Percentiles rank a stretch among this genome's conserved stretches.
Conservation (phyloP, 2,113 vertebrate species). For the Oncorhynchus mykiss region DNA sequence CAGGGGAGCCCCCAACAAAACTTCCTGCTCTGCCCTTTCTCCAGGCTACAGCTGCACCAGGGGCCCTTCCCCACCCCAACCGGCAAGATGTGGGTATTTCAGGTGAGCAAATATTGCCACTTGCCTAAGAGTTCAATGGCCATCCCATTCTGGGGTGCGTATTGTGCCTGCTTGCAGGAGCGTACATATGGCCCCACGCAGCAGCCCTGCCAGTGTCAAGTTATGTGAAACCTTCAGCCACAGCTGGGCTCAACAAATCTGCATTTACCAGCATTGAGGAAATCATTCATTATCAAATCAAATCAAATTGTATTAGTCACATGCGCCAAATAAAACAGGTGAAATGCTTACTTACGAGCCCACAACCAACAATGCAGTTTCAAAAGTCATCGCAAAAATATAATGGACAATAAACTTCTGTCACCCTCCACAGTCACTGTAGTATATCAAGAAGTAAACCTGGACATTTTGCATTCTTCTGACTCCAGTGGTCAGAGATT, state of each 20-base stretch:
- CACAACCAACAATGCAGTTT: too few species aligned
- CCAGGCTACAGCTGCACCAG: slow-evolving; percentile 74
- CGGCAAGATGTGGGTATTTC: slow-evolving; percentile 74
- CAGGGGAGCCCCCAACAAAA: slow-evolving; percentile 63
- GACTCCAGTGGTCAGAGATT: too few species aligned
- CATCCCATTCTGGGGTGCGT: slow-evolving; percentile 72
- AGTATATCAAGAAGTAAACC: slow-evolving; percentile 17
- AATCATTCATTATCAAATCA: too few species aligned
- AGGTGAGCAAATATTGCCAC: slow-evolving; percentile 93
- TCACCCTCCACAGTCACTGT: slow-evolving; percentile 13
- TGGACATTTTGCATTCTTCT: too few species aligned
- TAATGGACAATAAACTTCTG: too few species aligned
- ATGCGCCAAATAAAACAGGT: too few species aligned
- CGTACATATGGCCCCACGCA: slow-evolving; percentile 61
- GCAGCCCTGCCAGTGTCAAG: slow-evolving; percentile 51
- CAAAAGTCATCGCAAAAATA: too few species aligned
- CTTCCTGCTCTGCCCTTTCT: slow-evolving; percentile 80
- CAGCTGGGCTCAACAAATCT: slow-evolving; percentile 70
- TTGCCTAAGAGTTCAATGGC: slow-evolving; percentile 80
- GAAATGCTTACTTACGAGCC: too few species aligned
- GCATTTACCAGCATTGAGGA: slow-evolving; percentile 55
- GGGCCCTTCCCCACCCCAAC: slow-evolving; percentile 62
- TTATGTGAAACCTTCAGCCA: slow-evolving; percentile 68
- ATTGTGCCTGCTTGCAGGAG: slow-evolving; percentile 73
- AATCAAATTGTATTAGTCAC: too few species aligned